Base-by-base conservation (phyloP, 2,113 vertebrate genomes). In the Hemiscyllium ocellatum region DNA sequence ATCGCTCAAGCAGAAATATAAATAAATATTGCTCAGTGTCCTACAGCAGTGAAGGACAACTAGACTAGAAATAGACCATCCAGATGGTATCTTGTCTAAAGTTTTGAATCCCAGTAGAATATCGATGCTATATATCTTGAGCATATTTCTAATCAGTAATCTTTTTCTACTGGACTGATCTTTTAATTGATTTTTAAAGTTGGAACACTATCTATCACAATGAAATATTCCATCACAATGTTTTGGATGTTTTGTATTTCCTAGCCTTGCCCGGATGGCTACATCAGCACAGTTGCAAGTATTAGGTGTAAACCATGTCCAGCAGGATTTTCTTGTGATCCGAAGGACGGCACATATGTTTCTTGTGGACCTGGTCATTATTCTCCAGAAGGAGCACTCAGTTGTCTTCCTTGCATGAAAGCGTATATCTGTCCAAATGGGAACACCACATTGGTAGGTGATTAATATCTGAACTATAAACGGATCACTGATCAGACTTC, bases 181-280 rank as follows among this genome's bases (percentile, higher is more conserved):
- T 19, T 19, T 17, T 61, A 66, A 33, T n/a, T 37, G 15, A 66
- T 17, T 66, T 6, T 91, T 93, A 22, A n/a, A n/a, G 0, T 66
- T 93, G 29, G 61, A 37, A 5, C 5, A 37, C 15, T 37, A n/a
- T 19, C 2, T 10, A 22, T 22, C 10, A 17, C 0, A 68, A 19
- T 93, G 1, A 37, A 68, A 19, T 20, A 17, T 15, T 90, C 13
- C 52, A 61, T 61, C 12, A 61, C 33, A 19, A 76, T 93, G 17
- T 66, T 93, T 3, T 56, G 89, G 20, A 33, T 91, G 10, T 56
- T 69, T 42, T 72, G 52, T 20, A 95, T 33, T 96, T 50, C 96
- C 70, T 97, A 99, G 98, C 96, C 96, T 65, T 99, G 98, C 96
- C 98, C 97, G 24, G 90, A 95, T 19, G 98, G 98, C 85, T 97